Evolutionary conservation across 2,797 vertebrate genomes (phyloP).

Genomic region (Diplodus sargus): DNA sequence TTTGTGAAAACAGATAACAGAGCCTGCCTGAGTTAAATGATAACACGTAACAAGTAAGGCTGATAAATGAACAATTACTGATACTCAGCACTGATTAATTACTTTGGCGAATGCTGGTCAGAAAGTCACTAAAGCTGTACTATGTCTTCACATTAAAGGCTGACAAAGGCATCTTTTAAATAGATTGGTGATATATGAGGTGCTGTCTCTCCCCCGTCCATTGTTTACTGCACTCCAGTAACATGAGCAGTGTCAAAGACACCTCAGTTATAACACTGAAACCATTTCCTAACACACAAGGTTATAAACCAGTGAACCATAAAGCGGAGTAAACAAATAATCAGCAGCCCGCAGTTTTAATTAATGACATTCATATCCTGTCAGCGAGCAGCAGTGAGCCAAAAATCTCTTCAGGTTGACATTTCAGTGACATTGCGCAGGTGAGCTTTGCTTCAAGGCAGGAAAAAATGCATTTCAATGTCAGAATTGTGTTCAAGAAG

Average conservation of each 20-base stretch:
- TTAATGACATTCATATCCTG: constrained; percentile 3
- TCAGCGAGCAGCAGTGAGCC: not conserved
- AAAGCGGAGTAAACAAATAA: constrained; percentile 27
- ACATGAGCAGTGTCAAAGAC: constrained; percentile 5
- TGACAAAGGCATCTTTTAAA: not conserved
- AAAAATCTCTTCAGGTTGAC: not conserved
- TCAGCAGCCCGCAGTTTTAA: not conserved
- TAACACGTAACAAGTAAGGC: not conserved
- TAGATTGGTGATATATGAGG: not conserved
- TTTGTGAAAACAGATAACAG: constrained; percentile 37
- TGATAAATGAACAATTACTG: not conserved
- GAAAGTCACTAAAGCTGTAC: too few relatives aligned
- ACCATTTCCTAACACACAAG: constrained; percentile 5
- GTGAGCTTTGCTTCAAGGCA: not conserved
- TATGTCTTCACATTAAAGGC: not conserved
- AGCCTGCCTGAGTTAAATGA: not conserved
- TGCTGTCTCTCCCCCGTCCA: not conserved
- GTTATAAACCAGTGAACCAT: constrained; percentile 13
- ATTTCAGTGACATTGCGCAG: constrained; percentile 9
- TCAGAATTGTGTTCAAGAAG: constrained; percentile 2
- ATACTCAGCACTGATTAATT: not conserved
- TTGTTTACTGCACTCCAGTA: not conserved
- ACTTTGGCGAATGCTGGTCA: not conserved
- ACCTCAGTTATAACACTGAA: not conserved
- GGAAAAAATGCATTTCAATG: constrained; percentile 1